phyloP scores from a whole-genome alignment of 2,113 vertebrate genomes.

The Oryzias woworae region DNA sequence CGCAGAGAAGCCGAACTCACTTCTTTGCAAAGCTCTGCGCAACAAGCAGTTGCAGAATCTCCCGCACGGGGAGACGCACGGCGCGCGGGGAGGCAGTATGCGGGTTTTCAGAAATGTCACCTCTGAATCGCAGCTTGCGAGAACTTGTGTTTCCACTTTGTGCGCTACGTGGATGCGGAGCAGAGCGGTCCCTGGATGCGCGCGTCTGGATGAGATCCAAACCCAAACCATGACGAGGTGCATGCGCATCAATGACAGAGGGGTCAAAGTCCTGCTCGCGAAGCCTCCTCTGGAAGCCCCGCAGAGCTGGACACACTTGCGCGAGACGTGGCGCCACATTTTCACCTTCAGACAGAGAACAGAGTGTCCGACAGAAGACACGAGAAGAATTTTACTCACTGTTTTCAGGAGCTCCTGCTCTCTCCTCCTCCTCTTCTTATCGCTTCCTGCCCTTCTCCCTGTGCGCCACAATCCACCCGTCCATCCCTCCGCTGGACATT shows the following conservation, averaged over 20 bases:
- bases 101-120: conserved; percentile 44
- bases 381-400: conserved; percentile 62
- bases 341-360: conserved; percentile 43
- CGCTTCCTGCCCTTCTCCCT: conserved; percentile 60
- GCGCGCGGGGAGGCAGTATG: conserved; percentile 11
- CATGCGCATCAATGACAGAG: conserved; percentile 81
- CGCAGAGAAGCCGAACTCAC: conserved; percentile 35
- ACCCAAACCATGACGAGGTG: conserved; percentile 12
- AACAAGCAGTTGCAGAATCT: conserved; percentile 48
- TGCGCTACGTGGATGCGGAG: neutral
- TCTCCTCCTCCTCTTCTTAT: conserved; percentile 44
- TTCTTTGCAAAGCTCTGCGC: conserved; percentile 38
- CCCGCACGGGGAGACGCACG: conserved; percentile 1
- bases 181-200: conserved; percentile 25
- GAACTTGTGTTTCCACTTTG: conserved; percentile 44
- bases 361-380: conserved; percentile 6
- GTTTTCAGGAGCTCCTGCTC: conserved; percentile 65
- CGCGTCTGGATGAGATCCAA: conserved; percentile 22
- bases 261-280: conserved; percentile 74
- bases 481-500: conserved; percentile 71
- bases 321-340: conserved; percentile 44
- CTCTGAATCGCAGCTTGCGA: conserved; percentile 29
- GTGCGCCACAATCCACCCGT: conserved; percentile 61
- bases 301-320: conserved; percentile 62
- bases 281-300: conserved; percentile 6